Conservation (phyloP, 2,888 invertebrate species). For the Mesorhabditis spiculigera region DNA sequence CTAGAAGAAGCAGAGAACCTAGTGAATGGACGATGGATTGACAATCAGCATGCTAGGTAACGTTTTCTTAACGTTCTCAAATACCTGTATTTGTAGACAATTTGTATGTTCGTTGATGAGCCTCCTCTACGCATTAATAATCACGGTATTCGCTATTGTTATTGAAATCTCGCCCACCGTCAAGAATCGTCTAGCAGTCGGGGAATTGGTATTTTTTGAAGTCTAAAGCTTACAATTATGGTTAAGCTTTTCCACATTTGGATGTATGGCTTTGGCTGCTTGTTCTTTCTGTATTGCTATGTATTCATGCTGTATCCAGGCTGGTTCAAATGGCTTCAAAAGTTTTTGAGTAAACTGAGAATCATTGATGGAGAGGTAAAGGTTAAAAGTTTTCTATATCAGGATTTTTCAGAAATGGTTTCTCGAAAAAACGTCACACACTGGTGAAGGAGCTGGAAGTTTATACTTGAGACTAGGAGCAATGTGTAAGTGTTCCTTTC, state of each 20-base stretch:
- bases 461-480: conserved; percentile 53
- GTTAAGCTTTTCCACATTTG: conserved; percentile 49
- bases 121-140: conserved; percentile 49
- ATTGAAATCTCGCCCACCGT: conserved; percentile 53
- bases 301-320: conserved; percentile 51
- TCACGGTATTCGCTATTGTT: conserved; percentile 50
- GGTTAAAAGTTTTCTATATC: conserved; percentile 8
- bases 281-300: conserved; percentile 52
- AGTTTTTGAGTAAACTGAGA: conserved; percentile 11
- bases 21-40: conserved; percentile 4
- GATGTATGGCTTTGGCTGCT: conserved; percentile 52
- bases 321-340: conserved; percentile 30
- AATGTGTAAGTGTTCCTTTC: conserved; percentile 36
- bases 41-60: background rate
- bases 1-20: background rate
- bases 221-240: background rate
- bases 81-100: background rate
- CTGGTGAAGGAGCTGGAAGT: conserved; percentile 51
- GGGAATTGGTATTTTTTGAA: conserved; percentile 42
- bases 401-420: conserved; percentile 29
- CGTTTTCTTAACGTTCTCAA: too few species aligned
- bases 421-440: conserved; percentile 35
- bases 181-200: conserved; percentile 46
- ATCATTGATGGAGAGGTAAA: conserved; percentile 16
- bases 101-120: conserved; percentile 30